Base-by-base conservation (phyloP, 1,140 invertebrate species). In the Drosophila punjabiensis region DNA sequence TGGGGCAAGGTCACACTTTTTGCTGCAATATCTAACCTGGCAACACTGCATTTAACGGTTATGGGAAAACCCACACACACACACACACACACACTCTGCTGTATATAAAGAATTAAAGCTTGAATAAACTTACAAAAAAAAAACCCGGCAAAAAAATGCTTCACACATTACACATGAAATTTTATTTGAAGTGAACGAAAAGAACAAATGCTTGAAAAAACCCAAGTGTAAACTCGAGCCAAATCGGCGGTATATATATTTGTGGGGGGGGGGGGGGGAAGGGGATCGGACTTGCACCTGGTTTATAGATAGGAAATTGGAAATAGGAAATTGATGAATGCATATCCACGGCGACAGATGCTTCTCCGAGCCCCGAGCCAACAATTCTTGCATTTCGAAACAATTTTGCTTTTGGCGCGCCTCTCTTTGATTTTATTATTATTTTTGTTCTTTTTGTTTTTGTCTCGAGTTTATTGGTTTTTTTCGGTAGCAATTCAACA, bases 61-160 rank as follows among this genome's bases (percentile, higher is more conserved):
- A 65, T 65, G 84, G 84, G 48, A 37, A 79, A 28, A 79, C 2
- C 35, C 33, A 63, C 4, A 64, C 53, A 59, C 16, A 59, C 28
- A 47, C 11, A 71, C 14, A 43, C 16, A 47, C 53, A 60, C 39
- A 56, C 18, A 20, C 16, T 74, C 30, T 77, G 84, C 76, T 88
- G 85, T 89, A 81, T 48, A 88, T 87, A 81, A 48, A 77, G 4
- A 69, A 39, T 39, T 24, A 64, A 73, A 61, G 77, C 85, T 88
- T 88, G 11, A 87, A 87, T 87, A 87, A 87, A 87, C 35, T 39
- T 43, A 43, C 45, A 13, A 62, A 30, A 10, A 64, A 32, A 11
- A 18, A 63, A 56, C 18, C 13, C 16, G n/a, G n/a, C n/a, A n/a
- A 48, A 61, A 4, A 16, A 56, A 43, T n/a, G 32, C 9, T 66